Evolutionary conservation across 2,797 vertebrate species (phyloP), one percentile per base, ranked within the genome.

Genomic region (Dallia pectoralis): DNA sequence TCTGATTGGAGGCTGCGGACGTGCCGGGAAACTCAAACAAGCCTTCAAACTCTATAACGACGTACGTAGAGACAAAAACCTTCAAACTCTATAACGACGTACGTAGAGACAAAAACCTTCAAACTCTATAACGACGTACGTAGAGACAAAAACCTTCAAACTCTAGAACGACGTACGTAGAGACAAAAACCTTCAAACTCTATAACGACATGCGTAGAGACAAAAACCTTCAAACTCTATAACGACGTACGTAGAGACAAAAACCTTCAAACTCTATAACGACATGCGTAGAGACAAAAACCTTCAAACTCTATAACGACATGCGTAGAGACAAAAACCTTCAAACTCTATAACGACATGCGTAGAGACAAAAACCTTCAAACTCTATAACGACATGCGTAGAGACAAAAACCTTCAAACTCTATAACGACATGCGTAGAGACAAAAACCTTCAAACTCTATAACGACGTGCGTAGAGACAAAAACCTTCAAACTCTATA

Each of bases 11-110:
- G 98, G 95, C 81, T 98, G 96, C 0, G 97, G 95, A 27, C 93
- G 96, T 29, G 95, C 83, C 0, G 97, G 97, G 73, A 95, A 95
- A 0, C 77, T 96, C 70, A 97, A 95, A 75, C 95, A 94, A 81
- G 96, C 98, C n/a, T 98, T 99, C 88, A 89, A 61, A 78, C 95
- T 99, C 69, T 99, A 97, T 82, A 97, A 95, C 0, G 94, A 98
- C 0, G 97, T 99, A 90, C 8, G 86, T 61, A 44, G 40, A 15
- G 3, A 40, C 19, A 33, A 53, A 94, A 81, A 96, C 98, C n/a
- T 98, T 99, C 88, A 89, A 61, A 78, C 95, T 99, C 69, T 99
- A 97, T 82, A 97, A 95, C 0, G 94, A 98, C 0, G 97, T 99
- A 90, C 8, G 86, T 61, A 44, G 40, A 15, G 3, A 40, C 19